These are phyloP conservation scores for Holacanthella duospinosa DNA, from an alignment of 2,888 invertebrate genomes.

Conservation along the genomic window DNA sequence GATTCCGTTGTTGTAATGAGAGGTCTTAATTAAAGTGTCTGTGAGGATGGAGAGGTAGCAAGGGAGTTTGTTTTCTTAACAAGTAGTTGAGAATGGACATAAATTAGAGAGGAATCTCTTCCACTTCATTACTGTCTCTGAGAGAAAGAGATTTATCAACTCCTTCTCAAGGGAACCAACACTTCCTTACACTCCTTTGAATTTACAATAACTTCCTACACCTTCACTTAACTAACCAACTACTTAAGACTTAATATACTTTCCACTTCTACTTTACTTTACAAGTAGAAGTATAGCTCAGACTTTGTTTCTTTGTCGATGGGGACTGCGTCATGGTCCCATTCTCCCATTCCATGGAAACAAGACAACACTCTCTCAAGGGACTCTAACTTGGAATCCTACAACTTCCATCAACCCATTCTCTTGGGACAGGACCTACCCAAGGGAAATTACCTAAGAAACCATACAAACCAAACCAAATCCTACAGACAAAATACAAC, in stretches of 20 bases:
- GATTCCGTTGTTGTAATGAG: conserved; percentile 27
- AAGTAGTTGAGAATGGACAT: no score
- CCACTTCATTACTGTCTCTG: neutral
- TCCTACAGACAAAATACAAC: neutral
- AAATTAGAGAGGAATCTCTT: no score
- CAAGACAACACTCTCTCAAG: neutral
- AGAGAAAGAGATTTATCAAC: no score
- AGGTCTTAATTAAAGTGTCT: conserved; percentile 39
- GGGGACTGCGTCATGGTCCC: neutral
- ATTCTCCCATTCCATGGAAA: neutral
- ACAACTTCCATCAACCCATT: neutral
- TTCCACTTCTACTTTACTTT: neutral
- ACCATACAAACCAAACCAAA: neutral
- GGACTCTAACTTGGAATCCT: neutral
- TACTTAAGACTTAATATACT: neutral
- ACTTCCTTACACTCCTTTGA: no score
- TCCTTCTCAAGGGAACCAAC: neutral
- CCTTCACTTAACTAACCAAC: neutral
- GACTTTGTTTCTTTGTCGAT: no score
- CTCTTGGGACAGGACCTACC: neutral
- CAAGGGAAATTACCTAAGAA: neutral
- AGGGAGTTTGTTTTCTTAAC: no score
- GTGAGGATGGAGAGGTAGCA: conserved; percentile 38
- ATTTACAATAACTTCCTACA: no score
- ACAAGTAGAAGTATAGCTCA: neutral